Evolutionary conservation across 2,797 vertebrate genomes (phyloP), one percentile per base, ranked within the genome.

Genomic region (Onychomys arenicola): DNA sequence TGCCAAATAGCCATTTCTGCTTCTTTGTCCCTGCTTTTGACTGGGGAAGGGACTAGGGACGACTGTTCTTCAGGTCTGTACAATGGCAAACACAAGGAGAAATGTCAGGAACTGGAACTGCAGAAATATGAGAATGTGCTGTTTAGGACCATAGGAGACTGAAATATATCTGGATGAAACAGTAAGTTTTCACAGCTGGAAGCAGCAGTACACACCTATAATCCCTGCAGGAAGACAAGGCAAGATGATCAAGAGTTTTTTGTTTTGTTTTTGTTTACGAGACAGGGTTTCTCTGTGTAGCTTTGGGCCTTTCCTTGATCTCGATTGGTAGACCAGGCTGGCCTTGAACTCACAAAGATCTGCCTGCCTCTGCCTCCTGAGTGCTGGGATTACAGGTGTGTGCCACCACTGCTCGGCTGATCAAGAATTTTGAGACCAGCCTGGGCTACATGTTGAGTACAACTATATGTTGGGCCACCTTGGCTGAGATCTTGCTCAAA

Each of bases 81-180:
- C 76, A 75, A 80, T 85, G 49, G 78, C 61, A 91, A 89, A 49
- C 2, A 88, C 76, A 78, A 88, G 87, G 12, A 95, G 83, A 73
- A 75, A 78, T 10, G 63, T 19, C 29, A 84, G 69, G 69, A 92
- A 57, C 5, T 17, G 8, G 34, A 87, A 40, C 43, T 59, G 75
- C 32, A 95, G 55, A 91, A 90, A 88, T 69, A 61, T 13, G 49
- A 90, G 27, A 86, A 78, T 55, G 40, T 32, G 71, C 49, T 84
- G 8, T 78, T 95, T 49, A 89, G 29, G 88, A 88, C 29, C 92
- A 40, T 1, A 86, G 81, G 57, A 6, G 49, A 67, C 12, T 91
- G 81, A 59, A 37, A 90, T 63, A 84, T 2, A 78, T 43, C n/a
- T 59, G 23, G n/a, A 78, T 32, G 73, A 89, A 37, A 90, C 27